Conservation (phyloP, 1,140 invertebrate species). For the Trachymyrmex septentrionalis region DNA sequence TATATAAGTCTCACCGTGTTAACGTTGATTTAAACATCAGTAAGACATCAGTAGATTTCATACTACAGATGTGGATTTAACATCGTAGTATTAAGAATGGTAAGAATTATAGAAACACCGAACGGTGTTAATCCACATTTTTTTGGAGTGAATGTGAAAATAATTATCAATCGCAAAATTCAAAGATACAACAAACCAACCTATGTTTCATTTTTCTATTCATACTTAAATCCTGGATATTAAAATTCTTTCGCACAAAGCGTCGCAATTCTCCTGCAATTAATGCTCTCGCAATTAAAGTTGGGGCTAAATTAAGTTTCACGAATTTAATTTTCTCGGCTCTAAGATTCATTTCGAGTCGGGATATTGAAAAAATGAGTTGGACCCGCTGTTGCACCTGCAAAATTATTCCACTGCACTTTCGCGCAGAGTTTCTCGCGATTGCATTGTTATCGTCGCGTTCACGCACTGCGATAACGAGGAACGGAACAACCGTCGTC, state of each 20-base stretch:
- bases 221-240: background rate
- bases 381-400: background rate
- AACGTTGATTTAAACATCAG: no score
- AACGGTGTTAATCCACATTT: no score
- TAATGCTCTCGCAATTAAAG: conserved; percentile 14
- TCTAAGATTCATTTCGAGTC: conserved; percentile 30
- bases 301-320: conserved; percentile 27
- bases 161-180: background rate
- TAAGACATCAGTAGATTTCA: no score
- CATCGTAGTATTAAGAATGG: no score
- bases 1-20: no score
- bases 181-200: background rate
- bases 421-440: conserved; percentile 3
- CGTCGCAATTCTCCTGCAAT: background rate
- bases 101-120: no score
- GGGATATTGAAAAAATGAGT: conserved; percentile 7
- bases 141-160: background rate
- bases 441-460: background rate
- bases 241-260: conserved; percentile 20
- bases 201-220: background rate
- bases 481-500: conserved; percentile 23
- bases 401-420: conserved; percentile 11
- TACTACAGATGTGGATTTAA: no score
- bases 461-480: conserved; percentile 26
- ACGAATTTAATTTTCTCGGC: conserved; percentile 34